Evolutionary conservation across 2,113 vertebrate genomes (phyloP).

Genomic region (Xenopus borealis): DNA sequence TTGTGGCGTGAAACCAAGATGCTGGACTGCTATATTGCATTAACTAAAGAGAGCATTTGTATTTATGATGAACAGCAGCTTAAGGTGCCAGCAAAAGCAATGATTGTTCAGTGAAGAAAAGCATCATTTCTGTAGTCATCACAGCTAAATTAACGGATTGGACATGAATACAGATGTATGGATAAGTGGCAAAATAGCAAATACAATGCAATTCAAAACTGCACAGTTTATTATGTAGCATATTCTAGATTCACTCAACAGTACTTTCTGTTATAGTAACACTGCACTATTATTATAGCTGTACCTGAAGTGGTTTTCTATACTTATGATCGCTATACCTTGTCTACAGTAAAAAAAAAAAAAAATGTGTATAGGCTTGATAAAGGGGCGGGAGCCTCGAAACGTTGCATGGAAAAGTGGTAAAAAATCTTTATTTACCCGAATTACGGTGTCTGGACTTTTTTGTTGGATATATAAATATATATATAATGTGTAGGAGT

Average conservation of each 20-base stretch:
- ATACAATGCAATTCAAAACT: neutral
- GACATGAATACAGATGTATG: constrained; percentile 39
- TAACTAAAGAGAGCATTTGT: constrained; percentile 34
- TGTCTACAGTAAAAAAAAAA: too few relatives aligned
- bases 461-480: too few relatives aligned
- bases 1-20: constrained; percentile 34
- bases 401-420: too few relatives aligned
- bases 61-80: constrained; percentile 28
- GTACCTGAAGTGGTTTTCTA: too few relatives aligned
- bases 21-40: constrained; percentile 35
- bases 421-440: too few relatives aligned
- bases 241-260: constrained; percentile 12
- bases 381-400: too few relatives aligned
- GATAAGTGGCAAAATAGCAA: constrained; percentile 18
- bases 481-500: too few relatives aligned
- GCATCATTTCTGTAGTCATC: too few relatives aligned
- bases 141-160: constrained; percentile 37
- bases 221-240: neutral
- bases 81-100: constrained; percentile 33
- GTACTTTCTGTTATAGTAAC: neutral
- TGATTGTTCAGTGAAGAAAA: constrained; percentile 12
- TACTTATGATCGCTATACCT: too few relatives aligned
- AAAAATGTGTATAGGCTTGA: too few relatives aligned
- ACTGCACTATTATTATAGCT: too few relatives aligned
- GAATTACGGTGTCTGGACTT: too few relatives aligned